Conservation (phyloP, 2,888 invertebrate genomes). For the Didymodactylos carnosus region DNA sequence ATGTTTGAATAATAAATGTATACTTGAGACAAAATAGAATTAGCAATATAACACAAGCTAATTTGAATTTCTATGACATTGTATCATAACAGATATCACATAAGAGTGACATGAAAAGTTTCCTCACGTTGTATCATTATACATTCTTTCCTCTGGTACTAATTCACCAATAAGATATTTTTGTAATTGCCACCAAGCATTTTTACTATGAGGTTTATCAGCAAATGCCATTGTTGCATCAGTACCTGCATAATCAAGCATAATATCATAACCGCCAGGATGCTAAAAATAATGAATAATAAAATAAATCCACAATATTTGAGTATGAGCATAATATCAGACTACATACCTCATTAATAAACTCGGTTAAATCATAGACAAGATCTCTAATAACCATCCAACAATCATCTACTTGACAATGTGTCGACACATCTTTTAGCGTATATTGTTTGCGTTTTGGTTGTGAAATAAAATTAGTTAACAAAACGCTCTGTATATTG, state of each 20-base stretch:
- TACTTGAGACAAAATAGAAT: too few relatives aligned
- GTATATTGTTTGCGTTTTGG: slow-evolving; percentile 4
- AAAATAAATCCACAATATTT: too few relatives aligned
- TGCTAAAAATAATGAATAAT: slow-evolving; percentile 2
- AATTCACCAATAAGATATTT: slow-evolving; percentile 12
- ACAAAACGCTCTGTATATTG: neutral
- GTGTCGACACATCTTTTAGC: slow-evolving; percentile 9
- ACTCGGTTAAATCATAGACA: slow-evolving; percentile 12
- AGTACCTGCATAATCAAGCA: slow-evolving; percentile 12
- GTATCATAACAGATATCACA: too few relatives aligned
- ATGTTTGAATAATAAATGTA: too few relatives aligned
- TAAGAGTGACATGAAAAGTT: too few relatives aligned
- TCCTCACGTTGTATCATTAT: too few relatives aligned
- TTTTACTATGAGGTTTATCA: slow-evolving; percentile 11
- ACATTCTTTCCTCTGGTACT: slow-evolving; percentile 10
- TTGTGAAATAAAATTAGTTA: neutral
- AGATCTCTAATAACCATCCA: slow-evolving; percentile 13
- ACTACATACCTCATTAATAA: neutral
- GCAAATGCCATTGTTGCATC: slow-evolving; percentile 12
- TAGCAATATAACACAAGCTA: too few relatives aligned
- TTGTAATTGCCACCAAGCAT: slow-evolving; percentile 5
- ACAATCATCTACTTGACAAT: slow-evolving; percentile 6
- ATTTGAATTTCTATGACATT: too few relatives aligned
- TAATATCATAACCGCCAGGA: slow-evolving; percentile 12
- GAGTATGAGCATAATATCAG: too few relatives aligned